Evolutionary conservation across 2,888 invertebrate genomes (phyloP), one percentile per base, ranked within the genome.

Genomic region (Endomychus coccineus): DNA sequence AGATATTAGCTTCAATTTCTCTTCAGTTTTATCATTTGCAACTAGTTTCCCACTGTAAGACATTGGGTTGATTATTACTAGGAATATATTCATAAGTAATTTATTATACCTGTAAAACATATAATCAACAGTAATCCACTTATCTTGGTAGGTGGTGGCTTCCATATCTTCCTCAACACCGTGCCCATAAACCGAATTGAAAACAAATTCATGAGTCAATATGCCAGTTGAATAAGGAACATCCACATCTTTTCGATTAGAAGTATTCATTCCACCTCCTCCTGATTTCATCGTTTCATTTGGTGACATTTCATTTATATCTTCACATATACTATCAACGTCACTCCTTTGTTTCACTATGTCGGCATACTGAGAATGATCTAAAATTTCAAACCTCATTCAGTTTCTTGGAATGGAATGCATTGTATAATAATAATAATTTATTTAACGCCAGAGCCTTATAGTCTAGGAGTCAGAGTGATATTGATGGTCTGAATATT

Each of bases 51-150:
- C 53, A 45, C 60, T 59, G 24, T 36, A 54, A 53, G 40, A 45
- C 39, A 42, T 5, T 19, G 6, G n/a, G n/a, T 19, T 19, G n/a
- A n/a, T n/a, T n/a, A n/a, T n/a, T n/a, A n/a, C n/a, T n/a, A n/a
- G n/a, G n/a, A n/a, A n/a, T n/a, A n/a, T n/a, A n/a, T n/a, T n/a
- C n/a, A n/a, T 39, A 28, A 23, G 7, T 14, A 9, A 3, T 30
- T 31, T 2, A 61, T 6, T 46, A 40, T 66, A 79, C 75, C 78
- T 80, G 50, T 84, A 90, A 62, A 92, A 90, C 42, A 96, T 90
- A 58, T 92, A 94, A 67, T 96, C 95, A 0, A 95, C 92, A 0
- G 80, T 83, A 34, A 80, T 65, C 83, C 86, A 86, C 27, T 66
- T 58, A 31, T 77, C 68, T 54, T 92, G 92, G 59, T 71, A 76